Conservation (phyloP, 2,113 vertebrate genomes). For the Sceloporus undulatus region DNA sequence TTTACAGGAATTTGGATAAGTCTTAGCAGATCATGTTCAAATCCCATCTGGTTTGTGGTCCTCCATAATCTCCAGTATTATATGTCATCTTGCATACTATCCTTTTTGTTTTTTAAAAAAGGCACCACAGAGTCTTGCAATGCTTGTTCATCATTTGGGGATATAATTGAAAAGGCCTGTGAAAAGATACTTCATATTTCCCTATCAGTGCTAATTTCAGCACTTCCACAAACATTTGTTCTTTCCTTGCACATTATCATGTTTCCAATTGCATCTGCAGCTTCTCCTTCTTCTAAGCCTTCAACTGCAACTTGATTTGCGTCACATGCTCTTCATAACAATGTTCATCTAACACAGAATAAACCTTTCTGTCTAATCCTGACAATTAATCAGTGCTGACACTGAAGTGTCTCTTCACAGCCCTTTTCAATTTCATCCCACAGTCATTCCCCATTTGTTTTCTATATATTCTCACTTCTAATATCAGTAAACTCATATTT, state of each 20-base stretch:
- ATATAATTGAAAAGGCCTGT: neutral
- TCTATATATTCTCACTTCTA: neutral
- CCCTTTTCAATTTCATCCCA: neutral
- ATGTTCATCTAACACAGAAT: neutral
- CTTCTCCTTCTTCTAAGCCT: neutral
- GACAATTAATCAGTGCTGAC: slow-evolving; percentile 7
- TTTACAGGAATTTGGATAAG: no score
- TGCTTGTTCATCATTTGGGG: neutral
- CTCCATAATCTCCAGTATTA: neutral
- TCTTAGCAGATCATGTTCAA: no score
- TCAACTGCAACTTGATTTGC: neutral
- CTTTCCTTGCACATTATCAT: neutral
- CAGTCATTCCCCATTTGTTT: neutral
- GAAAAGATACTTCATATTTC: neutral
- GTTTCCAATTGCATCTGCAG: neutral
- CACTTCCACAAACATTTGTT: neutral
- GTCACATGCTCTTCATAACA: neutral
- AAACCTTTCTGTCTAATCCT: neutral
- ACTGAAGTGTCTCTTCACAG: neutral
- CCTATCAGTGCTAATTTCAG: neutral
- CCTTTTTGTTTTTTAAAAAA: neutral
- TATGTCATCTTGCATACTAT: neutral
- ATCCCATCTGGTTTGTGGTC: no score
- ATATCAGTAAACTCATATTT: neutral
- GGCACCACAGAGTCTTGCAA: no score